Evolutionary conservation across 2,888 invertebrate genomes (phyloP).

Genomic region (Andrena haemorrhoa): DNA sequence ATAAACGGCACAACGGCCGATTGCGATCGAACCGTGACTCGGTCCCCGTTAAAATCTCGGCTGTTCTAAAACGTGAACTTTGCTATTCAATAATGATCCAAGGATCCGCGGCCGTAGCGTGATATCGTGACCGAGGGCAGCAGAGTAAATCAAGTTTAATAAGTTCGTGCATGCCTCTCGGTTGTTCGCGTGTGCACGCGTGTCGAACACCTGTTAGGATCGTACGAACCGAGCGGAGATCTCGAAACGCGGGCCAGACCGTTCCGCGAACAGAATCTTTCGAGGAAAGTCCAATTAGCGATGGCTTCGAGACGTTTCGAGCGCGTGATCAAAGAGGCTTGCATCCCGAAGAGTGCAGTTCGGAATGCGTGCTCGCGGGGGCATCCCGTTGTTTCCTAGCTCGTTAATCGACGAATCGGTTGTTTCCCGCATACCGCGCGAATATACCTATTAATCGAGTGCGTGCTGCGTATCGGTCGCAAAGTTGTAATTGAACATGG

Average conservation of each 20-base stretch:
- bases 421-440: not conserved
- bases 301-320: too few species aligned
- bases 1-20: not conserved
- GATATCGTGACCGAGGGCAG: slow-evolving; percentile 18
- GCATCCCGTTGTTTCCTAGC: not conserved
- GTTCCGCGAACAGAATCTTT: not conserved
- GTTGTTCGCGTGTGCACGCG: slow-evolving; percentile 31
- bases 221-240: slow-evolving; percentile 14
- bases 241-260: slow-evolving; percentile 4
- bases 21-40: not conserved
- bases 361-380: not conserved
- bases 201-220: slow-evolving; percentile 42
- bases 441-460: slow-evolving; percentile 20
- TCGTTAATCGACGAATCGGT: not conserved
- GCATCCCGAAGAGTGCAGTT: too few species aligned
- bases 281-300: not conserved
- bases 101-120: slow-evolving; percentile 10
- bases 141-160: slow-evolving; percentile 43
- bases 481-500: slow-evolving; percentile 51
- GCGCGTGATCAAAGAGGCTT: too few species aligned
- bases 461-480: slow-evolving; percentile 35
- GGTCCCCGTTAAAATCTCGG: not conserved
- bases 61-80: slow-evolving; percentile 11
- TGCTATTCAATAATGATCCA: slow-evolving; percentile 22
- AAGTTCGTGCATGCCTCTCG: slow-evolving; percentile 42